Evolutionary conservation across 2,888 invertebrate genomes (phyloP), one percentile per base, ranked within the genome.

Genomic region (Lithophane ornitopus): DNA sequence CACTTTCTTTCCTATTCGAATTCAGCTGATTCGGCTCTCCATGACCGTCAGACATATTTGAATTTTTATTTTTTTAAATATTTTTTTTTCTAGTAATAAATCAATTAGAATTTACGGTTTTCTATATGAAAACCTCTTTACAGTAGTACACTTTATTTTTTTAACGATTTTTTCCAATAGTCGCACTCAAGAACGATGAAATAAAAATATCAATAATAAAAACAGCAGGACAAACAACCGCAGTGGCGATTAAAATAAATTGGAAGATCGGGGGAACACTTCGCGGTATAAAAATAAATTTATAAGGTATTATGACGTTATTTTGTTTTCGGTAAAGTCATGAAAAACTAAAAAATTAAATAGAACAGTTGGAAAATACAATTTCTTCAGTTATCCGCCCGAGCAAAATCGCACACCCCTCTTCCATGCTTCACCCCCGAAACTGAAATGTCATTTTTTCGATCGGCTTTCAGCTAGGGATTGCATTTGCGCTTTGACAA

Each of bases 381-480:
- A 88, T 91, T 91, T 91, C 86, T 88, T 89, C 89, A 90, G 89
- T 87, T 88, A 91, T 91, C 89, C 92, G 90, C 91, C 90, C 90
- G 90, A 91, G 87, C 90, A 89, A 90, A 91, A 91, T 87, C 86
- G 88, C 81, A 86, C 88, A 89, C 92, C 93, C 92, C 92, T 85
- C 90, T 85, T 84, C 86, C 90, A 91, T 91, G 85, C 89, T 92
- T 92, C 92, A 91, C 92, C 91, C 92, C 92, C 89, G 91, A 88
- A 81, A 91, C 90, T 91, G 91, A 94, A 94, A 94, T 92, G 94
- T 95, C 95, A 95, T 90, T 93, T 94, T 92, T 93, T 94, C 94
- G 94, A 94, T 94, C 94, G 94, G 90, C 89, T 90, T 92, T 91
- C 78, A 85, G 71, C 52, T 85, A 91, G 89, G 77, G 91, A 85